Percentiles rank a stretch among this genome's conserved stretches.
Conservation (phyloP, 2,888 invertebrate species). For the Callosobruchus maculatus region DNA sequence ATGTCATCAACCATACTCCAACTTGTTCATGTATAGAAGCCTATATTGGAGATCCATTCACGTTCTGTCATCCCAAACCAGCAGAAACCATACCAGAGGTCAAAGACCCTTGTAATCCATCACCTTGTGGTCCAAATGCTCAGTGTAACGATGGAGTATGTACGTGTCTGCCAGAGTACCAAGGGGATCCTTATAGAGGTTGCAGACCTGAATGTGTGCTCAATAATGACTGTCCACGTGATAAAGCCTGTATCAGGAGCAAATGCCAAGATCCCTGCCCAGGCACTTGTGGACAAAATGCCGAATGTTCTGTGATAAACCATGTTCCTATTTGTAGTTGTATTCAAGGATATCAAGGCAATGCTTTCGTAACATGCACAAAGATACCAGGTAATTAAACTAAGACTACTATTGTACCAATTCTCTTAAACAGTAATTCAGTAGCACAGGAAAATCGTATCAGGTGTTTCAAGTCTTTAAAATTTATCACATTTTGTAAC, state of each 20-base stretch:
- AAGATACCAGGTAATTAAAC: conserved; percentile 51
- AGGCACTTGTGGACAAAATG: conserved; percentile 73
- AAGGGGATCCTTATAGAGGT: conserved; percentile 72
- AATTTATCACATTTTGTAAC: no score
- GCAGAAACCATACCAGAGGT: conserved; percentile 35
- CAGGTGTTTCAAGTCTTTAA: no score
- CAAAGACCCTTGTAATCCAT: conserved; percentile 51
- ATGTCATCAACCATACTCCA: conserved; percentile 66
- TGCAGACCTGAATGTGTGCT: conserved; percentile 81
- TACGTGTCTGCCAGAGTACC: conserved; percentile 68
- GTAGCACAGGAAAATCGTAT: no score
- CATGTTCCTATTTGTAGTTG: conserved; percentile 77
- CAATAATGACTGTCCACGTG: conserved; percentile 67
- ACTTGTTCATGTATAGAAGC: conserved; percentile 62
- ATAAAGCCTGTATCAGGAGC: conserved; percentile 66
- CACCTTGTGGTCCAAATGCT: conserved; percentile 71
- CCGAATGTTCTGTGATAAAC: conserved; percentile 71
- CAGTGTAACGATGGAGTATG: conserved; percentile 67
- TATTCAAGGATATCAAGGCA: conserved; percentile 67
- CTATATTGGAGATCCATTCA: conserved; percentile 63
- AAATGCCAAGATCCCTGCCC: conserved; percentile 78
- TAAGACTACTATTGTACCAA: no score
- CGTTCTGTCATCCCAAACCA: conserved; percentile 53
- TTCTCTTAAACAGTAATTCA: no score
- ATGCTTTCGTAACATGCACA: conserved; percentile 62